Evolutionary conservation across 2,888 invertebrate genomes (phyloP), one percentile per base, ranked within the genome.

Genomic region (Hirtodrosophila confusa): DNA sequence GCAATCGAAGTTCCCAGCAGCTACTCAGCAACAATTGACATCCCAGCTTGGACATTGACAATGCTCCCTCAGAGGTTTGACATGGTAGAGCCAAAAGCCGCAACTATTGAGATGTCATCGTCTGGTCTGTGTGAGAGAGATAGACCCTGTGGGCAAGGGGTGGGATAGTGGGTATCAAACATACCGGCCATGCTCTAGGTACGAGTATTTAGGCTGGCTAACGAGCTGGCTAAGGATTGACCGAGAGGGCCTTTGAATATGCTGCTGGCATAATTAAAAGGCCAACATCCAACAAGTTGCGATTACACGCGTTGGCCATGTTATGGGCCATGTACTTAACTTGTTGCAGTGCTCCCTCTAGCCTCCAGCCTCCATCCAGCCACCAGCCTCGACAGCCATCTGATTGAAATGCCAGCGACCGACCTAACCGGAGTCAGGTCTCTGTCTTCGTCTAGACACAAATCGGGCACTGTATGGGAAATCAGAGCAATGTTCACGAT

Each of bases 241-340:
- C 73, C 65, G 73, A 57, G 66, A 62, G 71, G 65, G 73, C 43
- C 77, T 77, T 75, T 77, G 77, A 75, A 75, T 75, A 75, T 76
- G 77, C 77, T 77, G 50, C 62, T 82, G 63, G 83, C 85, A 87
- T 82, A 82, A 82, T 82, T 82, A 82, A 80, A 75, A 75, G 80
- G 72, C 73, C 69, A 68, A 61, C 65, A 69, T 49, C 56, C 69
- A 78, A 72, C 77, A 80, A 77, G 80, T 80, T 80, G 78, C 85
- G 78, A 84, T 86, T 82, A 85, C 87, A 87, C 85, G 85, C 82
- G 87, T 72, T 67, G 85, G 62, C 71, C 87, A 86, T 82, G 82
- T 82, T 75, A 78, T 86, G 87, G 80, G 67, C 83, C 87, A 86
- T 86, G 87, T 86, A 69, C 73, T 70, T 69, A 76, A 69, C 75